Conservation (phyloP, 1,140 invertebrate genomes). For the Elysia chlorotica region DNA sequence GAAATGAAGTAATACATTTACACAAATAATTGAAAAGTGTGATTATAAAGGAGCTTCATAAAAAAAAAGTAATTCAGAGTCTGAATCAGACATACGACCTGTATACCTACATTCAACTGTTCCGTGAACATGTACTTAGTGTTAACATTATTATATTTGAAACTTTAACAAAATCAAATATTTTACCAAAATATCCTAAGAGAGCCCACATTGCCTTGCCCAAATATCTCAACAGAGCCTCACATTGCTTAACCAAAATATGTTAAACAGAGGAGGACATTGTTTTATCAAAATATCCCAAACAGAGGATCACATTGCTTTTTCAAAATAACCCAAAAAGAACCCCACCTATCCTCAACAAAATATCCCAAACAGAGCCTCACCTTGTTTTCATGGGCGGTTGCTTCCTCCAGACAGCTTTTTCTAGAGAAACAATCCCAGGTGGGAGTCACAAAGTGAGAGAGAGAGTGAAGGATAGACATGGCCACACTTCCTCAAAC, state of each 20-base stretch:
- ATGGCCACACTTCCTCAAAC: background rate
- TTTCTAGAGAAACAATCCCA: constrained; percentile 47
- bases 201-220: too few relatives aligned
- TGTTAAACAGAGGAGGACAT: background rate
- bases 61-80: background rate
- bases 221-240: too few relatives aligned
- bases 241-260: too few relatives aligned
- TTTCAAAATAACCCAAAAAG: background rate
- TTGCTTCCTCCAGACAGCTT: constrained; percentile 48
- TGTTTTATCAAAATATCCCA: background rate
- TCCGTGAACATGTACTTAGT: background rate
- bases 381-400: constrained; percentile 53
- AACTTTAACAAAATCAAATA: too few relatives aligned
- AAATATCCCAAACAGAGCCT: constrained; percentile 11
- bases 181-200: too few relatives aligned
- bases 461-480: background rate
- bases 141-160: too few relatives aligned
- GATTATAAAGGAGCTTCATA: background rate
- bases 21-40: background rate
- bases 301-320: background rate
- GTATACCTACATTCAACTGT: background rate
- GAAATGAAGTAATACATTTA: too few relatives aligned
- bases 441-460: too few relatives aligned
- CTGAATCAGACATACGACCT: background rate
- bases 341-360: background rate